Evolutionary conservation across 2,888 invertebrate species (phyloP), one percentile per base, ranked within the genome.

Genomic region (Drosophila kokeensis): DNA sequence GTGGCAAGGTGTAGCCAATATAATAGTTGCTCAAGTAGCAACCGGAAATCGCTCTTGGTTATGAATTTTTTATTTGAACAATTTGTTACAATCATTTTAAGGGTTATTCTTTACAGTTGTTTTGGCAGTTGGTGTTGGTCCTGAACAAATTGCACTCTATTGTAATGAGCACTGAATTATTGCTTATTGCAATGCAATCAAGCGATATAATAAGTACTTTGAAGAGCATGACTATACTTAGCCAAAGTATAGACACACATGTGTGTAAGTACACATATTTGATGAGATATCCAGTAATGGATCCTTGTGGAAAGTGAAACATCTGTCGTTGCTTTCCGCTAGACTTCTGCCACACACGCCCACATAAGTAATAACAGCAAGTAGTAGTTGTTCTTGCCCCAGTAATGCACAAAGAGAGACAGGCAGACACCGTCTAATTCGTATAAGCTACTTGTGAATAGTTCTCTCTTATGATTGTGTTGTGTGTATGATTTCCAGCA

Each of bases 341-440:
- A 42, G 59, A 50, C 30, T 15, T 24, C 6, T 30, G 21, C 7
- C n/a, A 32, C 57, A 32, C 57, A 62, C 48, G 36, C 34, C 58
- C 36, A 40, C 42, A 66, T 30, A 66, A 62, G 54, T 69, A 66
- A 62, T 66, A 66, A 24, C 45, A 66, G 8, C 45, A 45, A 63
- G 65, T 63, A 62, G 36, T 32, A 38, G 50, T 21, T 57, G 29
- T 27, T 29, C 27, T 21, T 8, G 45, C 30, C 30, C 34, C 8
- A 10, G 55, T 38, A 49, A 61, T 24, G 67, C 30, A 40, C 42
- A 62, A 63, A 27, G 58, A 6, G 21, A 29, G 27, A 18, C 34
- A 58, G 55, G 27, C 34, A 27, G 38, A 29, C 40, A 55, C 40
- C 45, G 15, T 15, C 45, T 24, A 45, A 55, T 38, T n/a, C 27